Base-by-base conservation (phyloP, 2,888 invertebrate genomes). In the Aricia artaxerxes region DNA sequence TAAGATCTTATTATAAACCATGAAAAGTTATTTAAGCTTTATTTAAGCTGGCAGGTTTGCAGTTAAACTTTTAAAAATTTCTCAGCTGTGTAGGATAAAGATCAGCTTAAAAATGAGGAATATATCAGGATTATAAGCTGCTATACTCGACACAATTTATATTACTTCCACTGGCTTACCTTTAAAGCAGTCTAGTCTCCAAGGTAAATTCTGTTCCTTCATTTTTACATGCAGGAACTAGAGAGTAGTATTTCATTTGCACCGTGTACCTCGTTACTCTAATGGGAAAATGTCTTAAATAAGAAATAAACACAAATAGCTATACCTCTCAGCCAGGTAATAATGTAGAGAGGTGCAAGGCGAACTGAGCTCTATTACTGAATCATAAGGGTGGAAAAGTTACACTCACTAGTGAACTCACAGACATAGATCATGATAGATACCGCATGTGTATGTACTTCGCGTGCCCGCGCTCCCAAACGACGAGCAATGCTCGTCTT, bases 251-350 rank as follows among this genome's bases (percentile, higher is more conserved):
- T 82, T 82, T 82, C 80, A 82, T 83, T 82, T 82, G 82, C 79
- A 80, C 79, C 80, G 79, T 79, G 57, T 76, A 57, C 79, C 82
- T 82, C 82, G 81, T 82, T 83, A 82, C 81, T 81, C 80, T 82
- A 83, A 83, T 83, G 83, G 82, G 82, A 57, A 81, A 80, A 82
- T 80, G 78, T 82, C 81, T 81, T 79, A 80, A 80, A 79, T 79
- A 79, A 81, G 79, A 82, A 81, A 78, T 80, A 80, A 79, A 80
- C 80, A 80, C 80, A 82, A 79, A 73, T 80, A 79, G 49, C 35
- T 75, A 57, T 31, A 76, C 53, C 57, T 76, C 76, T 73, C 75
- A 75, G 44, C 31, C 35, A 78, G 81, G 79, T 77, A 61, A 76
- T 76, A 57, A 53, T 31, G 16, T 38, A 13, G 35, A 53, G 16